Evolutionary conservation across 2,888 invertebrate species (phyloP).

Genomic region (Drosophila niveifrons): DNA sequence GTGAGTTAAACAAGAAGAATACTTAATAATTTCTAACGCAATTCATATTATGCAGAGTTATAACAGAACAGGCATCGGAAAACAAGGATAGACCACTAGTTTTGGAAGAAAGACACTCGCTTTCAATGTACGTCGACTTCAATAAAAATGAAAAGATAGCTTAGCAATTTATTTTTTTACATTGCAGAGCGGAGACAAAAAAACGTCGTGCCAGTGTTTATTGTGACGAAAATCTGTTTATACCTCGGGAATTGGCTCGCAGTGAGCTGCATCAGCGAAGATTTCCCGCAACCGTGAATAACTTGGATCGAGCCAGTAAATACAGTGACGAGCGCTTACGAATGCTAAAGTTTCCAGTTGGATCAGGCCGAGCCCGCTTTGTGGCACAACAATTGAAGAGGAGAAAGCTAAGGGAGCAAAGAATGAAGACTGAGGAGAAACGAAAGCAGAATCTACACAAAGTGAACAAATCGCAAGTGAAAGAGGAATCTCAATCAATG

Average conservation of each 20-base stretch:
- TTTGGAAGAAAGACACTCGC: constrained; percentile 72
- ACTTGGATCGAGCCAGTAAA: constrained; percentile 26
- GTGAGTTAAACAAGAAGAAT: constrained; percentile 41
- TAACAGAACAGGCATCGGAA: not conserved
- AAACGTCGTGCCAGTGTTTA: constrained; percentile 69
- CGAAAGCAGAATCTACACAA: not conserved
- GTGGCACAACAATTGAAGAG: constrained; percentile 54
- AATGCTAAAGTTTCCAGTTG: constrained; percentile 69
- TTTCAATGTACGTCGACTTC: constrained; percentile 68
- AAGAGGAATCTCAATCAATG: constrained; percentile 35
- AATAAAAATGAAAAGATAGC: not conserved
- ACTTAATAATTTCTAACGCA: not conserved
- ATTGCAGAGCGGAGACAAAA: constrained; percentile 70
- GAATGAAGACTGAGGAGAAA: not conserved
- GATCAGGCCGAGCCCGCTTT: constrained; percentile 63
- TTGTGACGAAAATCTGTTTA: constrained; percentile 59
- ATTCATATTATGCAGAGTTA: not conserved
- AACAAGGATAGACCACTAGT: constrained; percentile 54
- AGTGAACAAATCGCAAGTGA: constrained; percentile 9
- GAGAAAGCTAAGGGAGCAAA: constrained; percentile 13
- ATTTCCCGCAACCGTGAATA: not conserved
- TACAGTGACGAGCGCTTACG: constrained; percentile 42
- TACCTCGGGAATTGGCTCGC: constrained; percentile 70
- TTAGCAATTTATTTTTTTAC: not conserved
- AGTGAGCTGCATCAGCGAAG: constrained; percentile 47